Conservation (phyloP, 2,797 vertebrate genomes). For the Yasuhikotakia modesta region DNA sequence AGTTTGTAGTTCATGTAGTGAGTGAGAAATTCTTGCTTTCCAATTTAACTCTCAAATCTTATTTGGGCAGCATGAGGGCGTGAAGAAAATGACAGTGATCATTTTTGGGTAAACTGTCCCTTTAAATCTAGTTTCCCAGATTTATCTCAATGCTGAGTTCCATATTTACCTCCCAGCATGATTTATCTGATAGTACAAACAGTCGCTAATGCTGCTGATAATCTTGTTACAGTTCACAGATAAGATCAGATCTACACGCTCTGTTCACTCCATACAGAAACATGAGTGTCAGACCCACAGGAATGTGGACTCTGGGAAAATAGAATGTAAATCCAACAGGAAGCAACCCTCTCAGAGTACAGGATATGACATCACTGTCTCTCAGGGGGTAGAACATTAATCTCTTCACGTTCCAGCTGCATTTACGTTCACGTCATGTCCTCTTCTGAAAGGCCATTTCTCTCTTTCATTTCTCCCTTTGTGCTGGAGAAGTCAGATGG, state of each 20-base stretch:
- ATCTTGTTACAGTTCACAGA: slow-evolving; percentile 56
- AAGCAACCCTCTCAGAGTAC: slow-evolving; percentile 57
- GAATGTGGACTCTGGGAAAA: slow-evolving; percentile 49
- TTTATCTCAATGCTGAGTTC: slow-evolving; percentile 42
- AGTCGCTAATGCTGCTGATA: slow-evolving; percentile 49
- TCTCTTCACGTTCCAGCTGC: slow-evolving; percentile 78
- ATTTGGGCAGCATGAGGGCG: too few species aligned
- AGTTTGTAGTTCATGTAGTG: too few species aligned
- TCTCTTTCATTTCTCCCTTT: slow-evolving; percentile 83
- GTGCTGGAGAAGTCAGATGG: slow-evolving; percentile 82
- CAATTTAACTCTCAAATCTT: too few species aligned
- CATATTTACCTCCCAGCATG: slow-evolving; percentile 40
- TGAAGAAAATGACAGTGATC: slow-evolving; percentile 23
- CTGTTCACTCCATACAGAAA: slow-evolving; percentile 37
- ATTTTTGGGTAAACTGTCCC: too few species aligned
- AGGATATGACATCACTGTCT: slow-evolving; percentile 63
- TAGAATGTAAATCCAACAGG: slow-evolving; percentile 66
- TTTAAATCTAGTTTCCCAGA: slow-evolving; percentile 46
- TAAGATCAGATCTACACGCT: slow-evolving; percentile 51
- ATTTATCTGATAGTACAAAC: slow-evolving; percentile 41
- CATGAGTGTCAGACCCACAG: slow-evolving; percentile 46
- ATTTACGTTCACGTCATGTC: slow-evolving; percentile 80
- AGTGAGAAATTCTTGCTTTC: too few species aligned
- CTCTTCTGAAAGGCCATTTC: slow-evolving; percentile 81
- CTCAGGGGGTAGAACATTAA: slow-evolving; percentile 76